Evolutionary conservation across 2,888 invertebrate genomes (phyloP), one percentile per base, ranked within the genome.

Genomic region (Lasioglossum leucozonium): DNA sequence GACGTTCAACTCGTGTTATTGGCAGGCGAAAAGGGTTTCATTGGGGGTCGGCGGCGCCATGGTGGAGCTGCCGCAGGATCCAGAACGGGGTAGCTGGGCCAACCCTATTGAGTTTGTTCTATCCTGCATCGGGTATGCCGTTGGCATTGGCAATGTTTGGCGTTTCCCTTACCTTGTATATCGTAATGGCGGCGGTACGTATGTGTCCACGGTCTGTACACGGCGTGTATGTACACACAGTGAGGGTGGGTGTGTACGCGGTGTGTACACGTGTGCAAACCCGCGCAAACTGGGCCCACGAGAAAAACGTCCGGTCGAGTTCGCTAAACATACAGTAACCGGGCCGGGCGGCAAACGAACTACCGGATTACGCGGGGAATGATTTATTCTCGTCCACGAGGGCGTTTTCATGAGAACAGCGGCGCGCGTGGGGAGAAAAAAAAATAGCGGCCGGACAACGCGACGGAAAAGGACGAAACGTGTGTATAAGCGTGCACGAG

Each of bases 141-240:
- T 98, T 72, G 97, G 97, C 71, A 95, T 97, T 86, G 97, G 97
- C 85, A 98, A 98, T 94, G 97, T 98, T 72, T 97, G 97, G 97
- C 96, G 97, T 88, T 98, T 98, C 95, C 98, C 98, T 11, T 98
- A 97, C 94, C 95, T 98, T 73, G 97, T 97, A 92, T 97, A 97
- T 94, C 96, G 97, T 92, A 97, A 97, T 95, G 98, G 97, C 79
- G 97, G 97, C 93, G 97, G 97, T 97, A 95, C 95, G 96, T 95
- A 93, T 91, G 83, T 79, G 79, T 78, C 13, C 22, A 37, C 58
- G 42, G 18, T 11, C 30, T 40, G 42, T 42, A n/a, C 18, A 22
- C 40, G 22, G n/a, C 26, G 71, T n/a, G 42, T 16, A 13, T 13
- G 34, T 47, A 67, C 30, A 22, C 10, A 44, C 47, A 16, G 11